A percentile compares a stretch with the other conserved stretches of the same genome.
phyloP scores from a whole-genome alignment of 2,888 invertebrate genomes.

The Aphodius sticticus region DNA sequence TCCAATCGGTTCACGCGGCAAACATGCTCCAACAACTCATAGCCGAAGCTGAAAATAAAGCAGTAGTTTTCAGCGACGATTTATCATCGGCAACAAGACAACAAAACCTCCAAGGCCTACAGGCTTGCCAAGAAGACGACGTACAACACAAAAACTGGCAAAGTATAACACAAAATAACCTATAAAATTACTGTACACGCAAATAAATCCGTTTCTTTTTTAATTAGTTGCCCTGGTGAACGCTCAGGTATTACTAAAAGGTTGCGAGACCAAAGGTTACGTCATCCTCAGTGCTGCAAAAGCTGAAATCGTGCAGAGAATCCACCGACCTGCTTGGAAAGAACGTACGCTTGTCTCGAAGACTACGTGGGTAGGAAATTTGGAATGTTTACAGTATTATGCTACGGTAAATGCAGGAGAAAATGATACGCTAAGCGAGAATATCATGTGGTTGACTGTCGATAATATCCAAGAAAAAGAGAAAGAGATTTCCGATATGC shows the following conservation, averaged over 20 bases:
- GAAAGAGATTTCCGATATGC: constrained; percentile 73
- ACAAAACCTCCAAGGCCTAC: constrained; percentile 82
- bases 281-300: constrained; percentile 96
- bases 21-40: constrained; percentile 90
- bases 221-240: constrained; percentile 84
- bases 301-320: constrained; percentile 90
- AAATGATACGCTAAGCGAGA: constrained; percentile 75
- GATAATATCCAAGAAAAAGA: constrained; percentile 92
- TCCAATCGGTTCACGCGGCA: constrained; percentile 79
- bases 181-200: constrained; percentile 23
- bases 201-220: constrained; percentile 9
- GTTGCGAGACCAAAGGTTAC: constrained; percentile 96
- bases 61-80: constrained; percentile 96
- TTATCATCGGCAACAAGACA: constrained; percentile 78
- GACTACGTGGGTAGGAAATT: constrained; percentile 93
- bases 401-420: constrained; percentile 92
- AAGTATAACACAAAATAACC: constrained; percentile 65
- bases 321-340: constrained; percentile 89
- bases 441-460: constrained; percentile 95
- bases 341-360: constrained; percentile 89
- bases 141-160: constrained; percentile 94
- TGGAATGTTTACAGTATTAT: constrained; percentile 99
- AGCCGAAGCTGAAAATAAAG: constrained; percentile 90
- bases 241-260: constrained; percentile 93
- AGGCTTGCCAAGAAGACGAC: constrained; percentile 90